phyloP scores from a whole-genome alignment of 2,888 invertebrate genomes.

The Agonopterix heracliana region DNA sequence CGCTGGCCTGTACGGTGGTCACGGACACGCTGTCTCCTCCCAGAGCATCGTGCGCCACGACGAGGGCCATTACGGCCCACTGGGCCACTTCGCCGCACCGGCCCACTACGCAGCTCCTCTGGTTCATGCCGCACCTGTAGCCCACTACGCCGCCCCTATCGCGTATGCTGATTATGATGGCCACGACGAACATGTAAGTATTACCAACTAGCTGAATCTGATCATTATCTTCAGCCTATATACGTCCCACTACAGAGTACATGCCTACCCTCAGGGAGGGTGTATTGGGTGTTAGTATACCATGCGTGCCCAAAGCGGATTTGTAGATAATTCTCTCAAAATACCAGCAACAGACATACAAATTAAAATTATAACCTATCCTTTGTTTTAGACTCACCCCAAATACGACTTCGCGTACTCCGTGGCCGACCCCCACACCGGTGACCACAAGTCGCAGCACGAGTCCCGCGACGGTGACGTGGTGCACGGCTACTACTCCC shows the following conservation, averaged over 20 bases:
- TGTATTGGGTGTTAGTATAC: no score
- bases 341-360: no score
- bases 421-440: constrained; percentile 73
- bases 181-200: constrained; percentile 45
- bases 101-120: constrained; percentile 38
- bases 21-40: constrained; percentile 53
- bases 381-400: constrained; percentile 45
- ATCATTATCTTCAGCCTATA: no score
- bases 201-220: background rate
- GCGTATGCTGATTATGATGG: constrained; percentile 26
- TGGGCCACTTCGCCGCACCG: constrained; percentile 28
- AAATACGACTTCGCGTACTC: constrained; percentile 70
- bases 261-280: no score
- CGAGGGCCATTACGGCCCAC: constrained; percentile 26
- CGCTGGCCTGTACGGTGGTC: constrained; percentile 53
- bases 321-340: no score
- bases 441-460: constrained; percentile 72
- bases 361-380: no score
- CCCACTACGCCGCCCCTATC: constrained; percentile 28
- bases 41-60: constrained; percentile 57
- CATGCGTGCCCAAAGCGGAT: no score
- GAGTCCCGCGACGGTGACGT: constrained; percentile 71
- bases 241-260: no score
- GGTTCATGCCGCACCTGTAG: constrained; percentile 31
- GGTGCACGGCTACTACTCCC: constrained; percentile 68